Evolutionary conservation across 1,140 invertebrate species (phyloP), one percentile per base, ranked within the genome.

Genomic region (Hyles euphorbiae): DNA sequence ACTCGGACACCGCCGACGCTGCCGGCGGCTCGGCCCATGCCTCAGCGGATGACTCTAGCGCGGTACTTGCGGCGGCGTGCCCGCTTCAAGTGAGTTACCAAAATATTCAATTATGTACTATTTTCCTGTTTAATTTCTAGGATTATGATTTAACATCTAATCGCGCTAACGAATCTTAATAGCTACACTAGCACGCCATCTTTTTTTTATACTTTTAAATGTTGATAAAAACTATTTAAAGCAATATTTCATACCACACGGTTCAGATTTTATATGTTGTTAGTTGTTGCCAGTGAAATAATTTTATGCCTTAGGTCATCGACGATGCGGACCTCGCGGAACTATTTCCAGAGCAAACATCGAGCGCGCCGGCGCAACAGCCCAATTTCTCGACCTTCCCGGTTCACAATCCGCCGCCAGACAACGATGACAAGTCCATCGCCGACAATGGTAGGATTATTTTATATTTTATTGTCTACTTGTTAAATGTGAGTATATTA

Each of bases 261-360:
- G 36, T 40, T 40, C 4, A 2, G 36, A 5, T 40, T 40, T 40
- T 8, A 8, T 40, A 40, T 22, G 36, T 40, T 40, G 0, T 40
- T 40, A 5, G 22, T 40, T 40, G 36, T 8, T 5, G 2, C 36
- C 36, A 40, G 36, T 40, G 8, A 40, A 40, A 40, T 40, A 40
- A 40, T 40, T 55, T 58, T 61, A 52, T 68, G 56, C 54, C 34
- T 47, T 67, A 88, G 86, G 78, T 88, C 63, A 88, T 88, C 74
- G 86, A 88, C 78, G 86, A 87, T 79, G 86, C 83, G 65, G 86
- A 88, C 77, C 83, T 88, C 64, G 86, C 83, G 71, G 86, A 84
- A 80, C 75, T 88, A 81, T 85, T 88, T 81, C 86, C 86, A 72
- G 86, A 88, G 76, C 86, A 88, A 73, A 84, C 83, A 72, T 65